Percentiles rank a stretch among this genome's conserved stretches.
phyloP scores from a whole-genome alignment of 2,113 vertebrate genomes.

The Takifugu bimaculatus region DNA sequence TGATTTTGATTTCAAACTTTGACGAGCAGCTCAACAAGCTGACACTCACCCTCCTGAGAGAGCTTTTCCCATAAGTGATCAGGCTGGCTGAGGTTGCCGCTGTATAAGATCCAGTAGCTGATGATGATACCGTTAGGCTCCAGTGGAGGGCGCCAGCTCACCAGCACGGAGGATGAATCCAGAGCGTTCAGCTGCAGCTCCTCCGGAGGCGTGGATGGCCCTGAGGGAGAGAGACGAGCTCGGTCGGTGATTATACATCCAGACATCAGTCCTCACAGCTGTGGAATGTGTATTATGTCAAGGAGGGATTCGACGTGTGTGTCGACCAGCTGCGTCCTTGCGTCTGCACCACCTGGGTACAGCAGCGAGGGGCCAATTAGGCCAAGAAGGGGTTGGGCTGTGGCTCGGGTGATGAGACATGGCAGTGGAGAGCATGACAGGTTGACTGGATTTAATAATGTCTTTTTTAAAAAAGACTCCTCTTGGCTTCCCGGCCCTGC shows the following conservation, averaged over 20 bases:
- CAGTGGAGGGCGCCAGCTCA: constrained; percentile 90
- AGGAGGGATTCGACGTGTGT: constrained; percentile 45
- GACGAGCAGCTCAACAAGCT: no score
- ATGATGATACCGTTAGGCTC: constrained; percentile 92
- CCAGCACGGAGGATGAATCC: constrained; percentile 84
- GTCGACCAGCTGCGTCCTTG: constrained; percentile 55
- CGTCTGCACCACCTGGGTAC: constrained; percentile 57
- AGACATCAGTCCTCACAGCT: constrained; percentile 53
- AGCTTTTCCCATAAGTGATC: constrained; percentile 89
- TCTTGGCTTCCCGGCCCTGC: background rate
- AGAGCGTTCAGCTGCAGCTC: constrained; percentile 86
- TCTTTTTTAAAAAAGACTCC: constrained; percentile 36
- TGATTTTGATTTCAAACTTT: no score
- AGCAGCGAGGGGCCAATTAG: constrained; percentile 19
- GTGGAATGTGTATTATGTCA: constrained; percentile 31
- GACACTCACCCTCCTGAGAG: constrained; percentile 83
- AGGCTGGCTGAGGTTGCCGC: constrained; percentile 81
- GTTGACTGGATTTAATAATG: constrained; percentile 44
- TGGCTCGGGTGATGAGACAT: constrained; percentile 50
- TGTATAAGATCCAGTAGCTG: constrained; percentile 89
- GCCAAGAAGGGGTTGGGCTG: constrained; percentile 26
- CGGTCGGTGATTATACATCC: constrained; percentile 54
- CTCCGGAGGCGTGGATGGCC: constrained; percentile 86
- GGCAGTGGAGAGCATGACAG: constrained; percentile 10
- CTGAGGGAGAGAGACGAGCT: constrained; percentile 63